Evolutionary conservation across 2,113 vertebrate genomes (phyloP), one percentile per base, ranked within the genome.

Genomic region (Mixornis gularis): DNA sequence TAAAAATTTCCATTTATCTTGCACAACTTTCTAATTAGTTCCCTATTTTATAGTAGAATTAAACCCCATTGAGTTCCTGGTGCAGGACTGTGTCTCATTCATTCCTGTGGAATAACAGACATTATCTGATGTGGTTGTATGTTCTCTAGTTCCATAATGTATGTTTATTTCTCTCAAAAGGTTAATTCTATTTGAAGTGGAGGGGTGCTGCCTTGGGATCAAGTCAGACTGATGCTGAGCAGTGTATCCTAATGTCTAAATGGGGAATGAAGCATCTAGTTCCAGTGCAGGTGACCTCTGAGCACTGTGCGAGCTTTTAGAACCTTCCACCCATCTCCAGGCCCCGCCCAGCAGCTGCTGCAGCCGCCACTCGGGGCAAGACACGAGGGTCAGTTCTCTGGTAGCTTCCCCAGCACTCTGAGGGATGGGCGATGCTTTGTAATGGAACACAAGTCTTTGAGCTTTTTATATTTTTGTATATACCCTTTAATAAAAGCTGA

Each of bases 161-260:
- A 49, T 95, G 80, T 95, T 92, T 93, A 87, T 91, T 95, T 93
- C 88, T 63, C 87, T 88, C 85, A 70, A 95, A 96, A 95, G 78
- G 76, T 95, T 97, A 97, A 96, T 96, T 95, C 95, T 92, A 21
- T 92, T 94, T 92, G 87, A 89, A 96, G 93, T 87, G 92, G 91
- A 96, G 83, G 94, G 93, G 81, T 93, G 71, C 96, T 96, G 77
- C 85, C 91, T 94, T 94, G 96, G 95, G 92, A 95, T 96, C 95
- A 85, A 85, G 95, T 94, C 96, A 96, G 92, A 89, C 92, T 89
- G 94, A 95, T 92, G 90, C 92, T 92, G 91, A 96, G 94, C 91
- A 95, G 95, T 92, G 94, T 92, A 88, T 96, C 95, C 96, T 91
- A 95, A 94, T 91, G 91, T 91, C 96, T 96, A 87, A 91, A 70